phyloP scores from a whole-genome alignment of 2,888 invertebrate genomes.

The Barypeithes pellucidus region DNA sequence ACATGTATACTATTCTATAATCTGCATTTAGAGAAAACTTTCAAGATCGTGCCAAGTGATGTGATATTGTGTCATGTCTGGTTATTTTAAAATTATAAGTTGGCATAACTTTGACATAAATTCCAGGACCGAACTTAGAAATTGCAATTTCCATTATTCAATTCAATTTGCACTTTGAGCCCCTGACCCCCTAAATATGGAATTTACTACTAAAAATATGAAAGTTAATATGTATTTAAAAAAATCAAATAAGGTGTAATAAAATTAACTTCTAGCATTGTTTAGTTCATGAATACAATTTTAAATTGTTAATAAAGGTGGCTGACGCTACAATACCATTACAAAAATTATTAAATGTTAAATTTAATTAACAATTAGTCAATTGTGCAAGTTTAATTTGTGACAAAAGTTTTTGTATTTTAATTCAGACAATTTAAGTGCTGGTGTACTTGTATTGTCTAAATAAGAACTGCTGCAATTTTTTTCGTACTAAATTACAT shows the following conservation, averaged over 20 bases:
- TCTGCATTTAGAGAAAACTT: too few relatives aligned
- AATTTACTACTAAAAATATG: not conserved
- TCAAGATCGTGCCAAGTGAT: too few relatives aligned
- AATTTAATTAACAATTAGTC: constrained; percentile 20
- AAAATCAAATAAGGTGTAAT: not conserved
- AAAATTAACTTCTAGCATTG: constrained; percentile 3
- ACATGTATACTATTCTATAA: too few relatives aligned
- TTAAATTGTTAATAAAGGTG: not conserved
- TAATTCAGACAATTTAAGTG: constrained; percentile 12
- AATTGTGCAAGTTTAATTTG: constrained; percentile 20
- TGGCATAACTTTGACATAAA: too few relatives aligned
- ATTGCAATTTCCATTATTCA: too few relatives aligned
- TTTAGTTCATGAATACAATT: not conserved
- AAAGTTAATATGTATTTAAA: not conserved
- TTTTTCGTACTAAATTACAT: constrained; percentile 4
- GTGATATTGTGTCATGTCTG: too few relatives aligned
- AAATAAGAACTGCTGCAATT: not conserved
- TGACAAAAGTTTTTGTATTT: constrained; percentile 16
- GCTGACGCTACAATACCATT: constrained; percentile 4
- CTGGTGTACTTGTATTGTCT: constrained; percentile 5
- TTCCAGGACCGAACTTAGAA: too few relatives aligned
- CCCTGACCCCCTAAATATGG: too few relatives aligned
- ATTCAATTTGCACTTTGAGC: too few relatives aligned
- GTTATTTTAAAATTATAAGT: too few relatives aligned
- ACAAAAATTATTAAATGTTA: constrained; percentile 14